phyloP scores from a whole-genome alignment of 2,797 vertebrate species.

The Protosalanx chinensis region DNA sequence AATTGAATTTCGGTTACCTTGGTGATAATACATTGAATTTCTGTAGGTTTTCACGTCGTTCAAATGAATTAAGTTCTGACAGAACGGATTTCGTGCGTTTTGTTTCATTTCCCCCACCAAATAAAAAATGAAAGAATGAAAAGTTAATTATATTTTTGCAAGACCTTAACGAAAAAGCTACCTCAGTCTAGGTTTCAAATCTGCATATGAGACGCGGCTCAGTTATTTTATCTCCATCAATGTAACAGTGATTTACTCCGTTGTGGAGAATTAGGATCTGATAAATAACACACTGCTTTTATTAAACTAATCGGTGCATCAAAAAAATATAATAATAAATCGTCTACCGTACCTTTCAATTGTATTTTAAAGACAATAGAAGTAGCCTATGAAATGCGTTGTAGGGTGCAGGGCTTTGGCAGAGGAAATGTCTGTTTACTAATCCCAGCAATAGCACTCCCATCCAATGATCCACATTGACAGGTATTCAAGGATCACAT shows the following conservation, averaged over 20 bases:
- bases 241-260: background rate
- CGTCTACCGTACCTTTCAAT: slow-evolving; percentile 1
- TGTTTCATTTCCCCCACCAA: background rate
- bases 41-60: background rate
- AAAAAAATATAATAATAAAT: background rate
- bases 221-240: slow-evolving; percentile 1
- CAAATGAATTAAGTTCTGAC: background rate
- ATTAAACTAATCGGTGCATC: background rate
- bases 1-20: background rate
- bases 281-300: background rate
- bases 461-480: too few relatives aligned
- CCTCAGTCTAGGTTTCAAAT: background rate
- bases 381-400: background rate
- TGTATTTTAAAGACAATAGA: background rate
- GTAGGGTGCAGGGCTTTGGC: too few relatives aligned
- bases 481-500: too few relatives aligned
- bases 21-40: background rate
- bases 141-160: background rate
- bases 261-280: background rate
- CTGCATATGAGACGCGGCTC: background rate
- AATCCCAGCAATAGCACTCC: too few relatives aligned
- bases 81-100: background rate
- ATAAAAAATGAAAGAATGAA: background rate
- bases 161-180: background rate
- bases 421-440: too few relatives aligned